phyloP scores from a whole-genome alignment of 2,888 invertebrate species.

The Platycheirus albimanus region DNA sequence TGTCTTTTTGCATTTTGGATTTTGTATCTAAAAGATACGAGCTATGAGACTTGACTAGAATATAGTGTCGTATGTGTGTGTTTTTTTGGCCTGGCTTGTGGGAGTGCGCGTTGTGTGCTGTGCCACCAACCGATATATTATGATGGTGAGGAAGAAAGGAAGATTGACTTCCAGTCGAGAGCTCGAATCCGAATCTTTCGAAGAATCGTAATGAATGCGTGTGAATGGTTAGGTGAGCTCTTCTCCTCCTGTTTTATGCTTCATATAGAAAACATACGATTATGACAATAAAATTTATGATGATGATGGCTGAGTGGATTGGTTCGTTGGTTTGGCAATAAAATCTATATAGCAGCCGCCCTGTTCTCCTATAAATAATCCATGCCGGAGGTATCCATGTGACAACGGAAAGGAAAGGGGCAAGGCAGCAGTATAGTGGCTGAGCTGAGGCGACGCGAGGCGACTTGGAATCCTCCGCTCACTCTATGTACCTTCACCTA shows the following conservation, averaged over 20 bases:
- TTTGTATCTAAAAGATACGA: constrained; percentile 43
- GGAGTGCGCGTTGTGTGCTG: constrained; percentile 28
- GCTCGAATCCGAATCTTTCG: constrained; percentile 12
- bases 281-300: constrained; percentile 75
- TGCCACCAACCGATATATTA: background rate
- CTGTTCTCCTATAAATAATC: constrained; percentile 64
- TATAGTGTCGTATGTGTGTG: constrained; percentile 24
- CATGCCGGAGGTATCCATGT: constrained; percentile 44
- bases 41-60: background rate
- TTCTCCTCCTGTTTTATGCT: constrained; percentile 72
- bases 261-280: constrained; percentile 74
- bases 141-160: constrained; percentile 24
- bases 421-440: too few species aligned
- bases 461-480: constrained; percentile 3
- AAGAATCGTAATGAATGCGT: constrained; percentile 70
- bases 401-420: constrained; percentile 37
- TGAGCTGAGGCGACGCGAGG: background rate
- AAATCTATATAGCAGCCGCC: constrained; percentile 73
- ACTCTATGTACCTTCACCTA: constrained; percentile 1
- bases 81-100: constrained; percentile 23
- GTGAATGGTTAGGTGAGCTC: constrained; percentile 68
- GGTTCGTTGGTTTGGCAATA: constrained; percentile 74
- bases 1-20: constrained; percentile 75
- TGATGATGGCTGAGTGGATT: constrained; percentile 74
- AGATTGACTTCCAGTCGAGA: constrained; percentile 38